Base-by-base conservation (phyloP, 2,113 vertebrate genomes). In the Pterophyllum scalare region DNA sequence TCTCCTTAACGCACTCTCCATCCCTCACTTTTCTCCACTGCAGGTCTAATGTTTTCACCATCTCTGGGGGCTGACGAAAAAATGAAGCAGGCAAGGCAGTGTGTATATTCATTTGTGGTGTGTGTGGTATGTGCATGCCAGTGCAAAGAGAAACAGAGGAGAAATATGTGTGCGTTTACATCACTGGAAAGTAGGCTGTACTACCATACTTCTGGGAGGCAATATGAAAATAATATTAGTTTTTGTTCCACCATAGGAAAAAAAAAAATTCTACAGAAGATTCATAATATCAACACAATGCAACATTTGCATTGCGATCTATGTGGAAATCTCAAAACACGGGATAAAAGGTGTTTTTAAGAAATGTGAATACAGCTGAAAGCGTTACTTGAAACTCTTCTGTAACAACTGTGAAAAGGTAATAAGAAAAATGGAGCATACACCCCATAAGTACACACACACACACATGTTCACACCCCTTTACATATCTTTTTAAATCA, bases 21-120 rank as follows among this genome's bases (percentile, higher is more conserved):
- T 91, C 87, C 83, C 79, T 84, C 83, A 24, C 82, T 88, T 74
- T 83, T 82, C 80, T 87, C 89, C 88, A 87, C 80, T 80, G 85
- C 84, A 81, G 91, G 84, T 81, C 88, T 92, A 90, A 94, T 94
- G 90, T 91, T 89, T 93, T 91, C 87, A 92, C 81, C 85, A 75
- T 91, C 92, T 94, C 89, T 77, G 9, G 56, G 86, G 86, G 89
- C 78, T 38, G 31, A 59, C 2, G 14, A 59, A 28, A 57, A 40
- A 61, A 80, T 14, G 33, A 83, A 57, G 67, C 11, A 84, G 40
- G 17, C 65, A 77, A 77, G 59, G 52, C 60, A 60, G 59, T 61
- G 83, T 87, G 83, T 77, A 15, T 86, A 75, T 86, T 82, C 81
- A 77, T 87, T 61, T 87, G 78, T 79, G 64, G 67, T 54, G 52